Evolutionary conservation across 2,113 vertebrate species (phyloP).

Genomic region (Fregetta grallaria): DNA sequence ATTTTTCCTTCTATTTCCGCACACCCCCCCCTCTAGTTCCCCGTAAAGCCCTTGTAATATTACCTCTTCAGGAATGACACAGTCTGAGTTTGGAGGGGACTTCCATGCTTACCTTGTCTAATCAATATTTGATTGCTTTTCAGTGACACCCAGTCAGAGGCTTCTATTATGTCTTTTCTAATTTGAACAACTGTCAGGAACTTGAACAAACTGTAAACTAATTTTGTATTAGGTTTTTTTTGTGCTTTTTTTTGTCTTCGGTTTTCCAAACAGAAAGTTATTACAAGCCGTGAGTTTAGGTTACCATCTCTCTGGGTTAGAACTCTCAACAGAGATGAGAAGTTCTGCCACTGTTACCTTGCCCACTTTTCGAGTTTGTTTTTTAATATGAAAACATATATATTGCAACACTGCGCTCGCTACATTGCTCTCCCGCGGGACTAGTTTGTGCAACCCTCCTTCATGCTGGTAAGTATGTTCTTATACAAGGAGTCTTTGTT

Average conservation of each 20-base stretch:
- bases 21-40: neutral
- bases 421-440: neutral
- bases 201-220: neutral
- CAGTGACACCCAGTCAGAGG: neutral
- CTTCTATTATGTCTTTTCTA: neutral
- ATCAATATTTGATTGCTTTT: neutral
- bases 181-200: neutral
- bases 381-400: neutral
- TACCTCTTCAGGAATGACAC: neutral
- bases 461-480: neutral
- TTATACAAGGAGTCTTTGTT: neutral
- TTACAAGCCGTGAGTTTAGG: neutral
- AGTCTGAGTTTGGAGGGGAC: neutral
- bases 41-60: neutral
- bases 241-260: neutral
- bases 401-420: neutral
- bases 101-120: neutral
- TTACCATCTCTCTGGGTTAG: neutral
- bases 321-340: neutral
- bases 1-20: neutral
- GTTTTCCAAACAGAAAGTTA: neutral
- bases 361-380: neutral
- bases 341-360: neutral
- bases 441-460: constrained; percentile 21
- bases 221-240: neutral